phyloP scores from a whole-genome alignment of 2,113 vertebrate species.

The Aldabrachelys gigantea region DNA sequence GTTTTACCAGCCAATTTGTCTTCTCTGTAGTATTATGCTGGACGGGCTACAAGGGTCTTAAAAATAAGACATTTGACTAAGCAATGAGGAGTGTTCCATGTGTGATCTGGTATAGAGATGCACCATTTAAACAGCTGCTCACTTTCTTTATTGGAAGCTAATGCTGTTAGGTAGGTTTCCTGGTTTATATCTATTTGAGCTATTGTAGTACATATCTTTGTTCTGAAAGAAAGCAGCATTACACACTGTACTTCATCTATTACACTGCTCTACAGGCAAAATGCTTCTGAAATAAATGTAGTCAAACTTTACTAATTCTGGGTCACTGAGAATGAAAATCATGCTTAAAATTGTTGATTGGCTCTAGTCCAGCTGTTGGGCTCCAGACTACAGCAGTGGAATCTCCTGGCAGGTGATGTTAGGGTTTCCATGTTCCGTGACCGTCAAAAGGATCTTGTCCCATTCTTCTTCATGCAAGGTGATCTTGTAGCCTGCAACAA shows the following conservation, averaged over 20 bases:
- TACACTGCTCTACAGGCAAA: background rate
- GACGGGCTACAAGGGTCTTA: background rate
- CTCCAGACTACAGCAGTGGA: too few relatives aligned
- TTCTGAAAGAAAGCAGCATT: background rate
- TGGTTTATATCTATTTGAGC: background rate
- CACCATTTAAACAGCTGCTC: background rate
- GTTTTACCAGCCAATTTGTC: slow-evolving; percentile 2
- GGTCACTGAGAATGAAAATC: too few relatives aligned
- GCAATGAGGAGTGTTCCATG: background rate
- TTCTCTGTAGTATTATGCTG: background rate
- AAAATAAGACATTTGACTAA: background rate
- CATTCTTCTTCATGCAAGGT: too few relatives aligned
- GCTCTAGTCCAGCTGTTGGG: too few relatives aligned
- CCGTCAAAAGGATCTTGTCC: too few relatives aligned
- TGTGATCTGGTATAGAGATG: background rate
- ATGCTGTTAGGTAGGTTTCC: background rate
- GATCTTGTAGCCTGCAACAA: too few relatives aligned
- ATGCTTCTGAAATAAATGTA: too few relatives aligned
- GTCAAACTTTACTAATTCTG: too few relatives aligned
- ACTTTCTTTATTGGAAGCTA: slow-evolving; percentile 1
- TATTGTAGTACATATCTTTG: background rate
- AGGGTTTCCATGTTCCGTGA: too few relatives aligned
- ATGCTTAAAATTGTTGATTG: too few relatives aligned
- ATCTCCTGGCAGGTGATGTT: too few relatives aligned
- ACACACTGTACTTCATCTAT: background rate